Percentiles rank a stretch among this genome's conserved stretches.
These are phyloP conservation scores for Charanyca ferruginea DNA, from an alignment of 2,888 invertebrate genomes.

Conservation along the genomic window DNA sequence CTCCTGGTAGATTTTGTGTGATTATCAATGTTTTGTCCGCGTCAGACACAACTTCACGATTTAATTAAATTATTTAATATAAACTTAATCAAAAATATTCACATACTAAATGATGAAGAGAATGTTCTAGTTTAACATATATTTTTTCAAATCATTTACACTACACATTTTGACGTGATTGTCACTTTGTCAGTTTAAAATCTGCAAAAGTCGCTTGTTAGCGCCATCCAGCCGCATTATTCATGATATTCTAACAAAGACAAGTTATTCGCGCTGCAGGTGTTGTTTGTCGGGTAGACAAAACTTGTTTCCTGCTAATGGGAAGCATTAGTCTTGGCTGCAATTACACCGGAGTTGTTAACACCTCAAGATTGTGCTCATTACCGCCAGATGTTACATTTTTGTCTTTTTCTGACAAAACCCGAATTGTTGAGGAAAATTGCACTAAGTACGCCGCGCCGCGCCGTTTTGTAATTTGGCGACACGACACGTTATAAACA, in stretches of 20 bases:
- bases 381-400: conserved; percentile 47
- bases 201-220: too few relatives aligned
- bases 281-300: conserved; percentile 54
- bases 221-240: conserved; percentile 30
- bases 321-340: conserved; percentile 66
- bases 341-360: conserved; percentile 65
- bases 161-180: too few relatives aligned
- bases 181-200: too few relatives aligned
- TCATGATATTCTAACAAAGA: conserved; percentile 50
- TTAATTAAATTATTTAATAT: too few relatives aligned
- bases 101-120: too few relatives aligned
- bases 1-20: too few relatives aligned
- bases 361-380: conserved; percentile 64
- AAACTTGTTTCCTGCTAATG: conserved; percentile 63
- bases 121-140: too few relatives aligned
- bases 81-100: too few relatives aligned
- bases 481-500: conserved; percentile 4
- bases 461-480: conserved; percentile 17
- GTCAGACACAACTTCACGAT: too few relatives aligned
- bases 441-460: too few relatives aligned
- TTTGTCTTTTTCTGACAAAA: conserved; percentile 41
- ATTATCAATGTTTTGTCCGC: too few relatives aligned
- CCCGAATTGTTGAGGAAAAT: conserved; percentile 44
- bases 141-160: too few relatives aligned
- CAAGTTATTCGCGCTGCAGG: conserved; percentile 56